phyloP scores from a whole-genome alignment of 2,797 vertebrate genomes.

The Platalea minor region DNA sequence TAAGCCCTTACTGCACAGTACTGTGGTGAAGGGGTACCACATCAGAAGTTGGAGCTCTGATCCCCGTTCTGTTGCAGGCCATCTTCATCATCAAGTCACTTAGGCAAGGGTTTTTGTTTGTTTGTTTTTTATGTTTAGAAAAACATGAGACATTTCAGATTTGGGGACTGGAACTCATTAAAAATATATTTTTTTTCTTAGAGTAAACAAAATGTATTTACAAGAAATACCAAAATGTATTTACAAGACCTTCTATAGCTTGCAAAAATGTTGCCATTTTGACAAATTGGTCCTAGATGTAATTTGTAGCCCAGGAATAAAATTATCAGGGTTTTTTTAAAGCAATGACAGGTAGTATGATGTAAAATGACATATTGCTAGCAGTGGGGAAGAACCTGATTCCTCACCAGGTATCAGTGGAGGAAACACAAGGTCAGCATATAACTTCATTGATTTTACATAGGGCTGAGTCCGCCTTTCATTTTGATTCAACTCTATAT shows the following conservation, averaged over 20 bases:
- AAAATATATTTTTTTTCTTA: background rate
- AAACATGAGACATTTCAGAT: background rate
- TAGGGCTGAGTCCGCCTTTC: background rate
- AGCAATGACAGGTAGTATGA: background rate
- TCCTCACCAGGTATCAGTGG: background rate
- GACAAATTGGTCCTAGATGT: background rate
- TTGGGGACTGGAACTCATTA: background rate
- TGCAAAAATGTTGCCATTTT: background rate
- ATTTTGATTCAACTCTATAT: background rate
- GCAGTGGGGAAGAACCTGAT: background rate
- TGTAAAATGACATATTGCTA: background rate
- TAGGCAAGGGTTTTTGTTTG: background rate
- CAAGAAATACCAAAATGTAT: background rate
- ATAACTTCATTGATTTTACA: background rate
- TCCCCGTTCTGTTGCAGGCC: background rate
- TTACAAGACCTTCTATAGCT: background rate
- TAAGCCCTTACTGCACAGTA: background rate
- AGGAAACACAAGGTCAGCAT: background rate
- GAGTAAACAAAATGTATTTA: background rate
- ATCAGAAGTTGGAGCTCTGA: background rate
- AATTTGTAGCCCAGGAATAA: background rate
- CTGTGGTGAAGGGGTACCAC: background rate
- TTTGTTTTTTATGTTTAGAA: background rate
- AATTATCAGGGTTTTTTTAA: background rate
- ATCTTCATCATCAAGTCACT: background rate